Evolutionary conservation across 1,140 invertebrate species (phyloP).

Genomic region (Formica exsecta): DNA sequence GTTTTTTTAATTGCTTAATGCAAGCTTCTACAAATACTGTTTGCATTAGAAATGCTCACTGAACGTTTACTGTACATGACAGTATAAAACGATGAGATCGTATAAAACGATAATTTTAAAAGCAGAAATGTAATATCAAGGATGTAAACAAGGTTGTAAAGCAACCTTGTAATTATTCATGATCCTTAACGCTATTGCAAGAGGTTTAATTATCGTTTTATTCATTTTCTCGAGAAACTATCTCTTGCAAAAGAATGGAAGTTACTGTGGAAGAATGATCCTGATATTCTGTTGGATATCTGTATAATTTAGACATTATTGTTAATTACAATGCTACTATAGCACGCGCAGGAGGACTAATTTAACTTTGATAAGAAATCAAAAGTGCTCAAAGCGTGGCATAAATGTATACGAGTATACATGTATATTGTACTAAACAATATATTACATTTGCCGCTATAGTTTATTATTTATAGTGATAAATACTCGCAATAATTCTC

Average conservation of each 20-base stretch:
- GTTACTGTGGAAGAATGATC: background rate
- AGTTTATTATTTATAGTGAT: background rate
- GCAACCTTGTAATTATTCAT: background rate
- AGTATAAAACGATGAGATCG: background rate
- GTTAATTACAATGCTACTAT: constrained; percentile 6
- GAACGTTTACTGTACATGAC: background rate
- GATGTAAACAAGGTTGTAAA: constrained; percentile 1
- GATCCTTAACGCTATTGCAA: background rate
- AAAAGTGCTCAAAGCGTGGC: background rate
- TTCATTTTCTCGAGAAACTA: background rate
- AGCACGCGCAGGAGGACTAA: background rate
- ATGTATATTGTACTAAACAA: too few relatives aligned
- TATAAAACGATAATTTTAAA: background rate
- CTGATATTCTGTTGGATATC: background rate
- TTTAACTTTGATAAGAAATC: constrained; percentile 1
- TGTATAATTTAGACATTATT: background rate
- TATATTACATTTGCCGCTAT: background rate
- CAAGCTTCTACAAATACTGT: background rate
- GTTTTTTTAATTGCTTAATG: too few relatives aligned
- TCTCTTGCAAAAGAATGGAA: background rate
- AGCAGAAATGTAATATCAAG: background rate
- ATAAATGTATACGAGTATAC: background rate
- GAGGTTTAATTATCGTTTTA: background rate
- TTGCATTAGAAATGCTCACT: too few relatives aligned
- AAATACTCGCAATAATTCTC: background rate